Evolutionary conservation across 2,113 vertebrate species (phyloP), one percentile per base, ranked within the genome.

Genomic region (Oryctolagus cuniculus): DNA sequence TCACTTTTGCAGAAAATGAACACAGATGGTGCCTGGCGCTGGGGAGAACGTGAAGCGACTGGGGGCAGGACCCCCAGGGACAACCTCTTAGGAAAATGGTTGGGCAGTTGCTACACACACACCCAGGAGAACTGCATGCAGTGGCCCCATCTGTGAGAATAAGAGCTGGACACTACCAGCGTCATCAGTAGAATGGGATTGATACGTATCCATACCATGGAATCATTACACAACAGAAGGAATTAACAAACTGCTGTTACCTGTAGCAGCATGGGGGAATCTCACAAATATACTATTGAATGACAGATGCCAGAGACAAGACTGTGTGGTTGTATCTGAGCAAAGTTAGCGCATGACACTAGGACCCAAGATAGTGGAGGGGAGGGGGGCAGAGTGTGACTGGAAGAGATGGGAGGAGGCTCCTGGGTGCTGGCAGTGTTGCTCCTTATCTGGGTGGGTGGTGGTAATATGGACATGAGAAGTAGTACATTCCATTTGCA

Each of bases 121-220:
- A 51, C 5, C 9, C 29, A 83, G 58, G 44, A 88, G 55, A 95
- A 73, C 55, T 9, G 11, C 7, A 4, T 8, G 44, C 2, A 74
- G 55, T 15, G 66, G 72, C 36, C 36, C 49, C 51, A 24, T 34
- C 25, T 86, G 11, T 29, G 63, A 86, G 27, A 92, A 67, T 88
- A 85, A 88, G 95, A 90, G 38, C 11, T 34, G 12, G 63, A 95
- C 87, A 64, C 25, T 58, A 87, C 27, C 63, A 88, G 84, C 7
- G n/a, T 49, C 27, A 67, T n/a, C 85, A 81, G 16, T 5, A 77
- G 72, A 66, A 73, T 8, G 15, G 78, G 36, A 63, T 1, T 51
- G 49, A 64, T 5, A 9, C 53, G 11, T 34, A 63, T 3, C 29
- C 29, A 77, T 2, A 64, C 31, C 34, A 25, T 31, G n/a, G 64